phyloP scores from a whole-genome alignment of 2,888 invertebrate genomes.

The Seira musarum region DNA sequence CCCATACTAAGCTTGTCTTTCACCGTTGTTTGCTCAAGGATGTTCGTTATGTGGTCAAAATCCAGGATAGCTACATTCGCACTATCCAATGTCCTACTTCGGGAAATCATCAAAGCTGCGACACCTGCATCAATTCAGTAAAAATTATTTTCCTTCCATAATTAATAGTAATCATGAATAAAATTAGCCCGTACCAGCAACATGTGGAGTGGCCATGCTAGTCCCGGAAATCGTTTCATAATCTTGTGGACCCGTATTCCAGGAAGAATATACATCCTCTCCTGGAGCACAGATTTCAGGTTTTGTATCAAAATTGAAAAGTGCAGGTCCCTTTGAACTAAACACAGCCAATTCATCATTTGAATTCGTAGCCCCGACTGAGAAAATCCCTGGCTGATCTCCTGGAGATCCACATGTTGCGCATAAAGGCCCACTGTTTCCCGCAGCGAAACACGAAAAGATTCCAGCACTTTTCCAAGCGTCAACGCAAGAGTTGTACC shows the following conservation, averaged over 20 bases:
- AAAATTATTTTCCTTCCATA: no score
- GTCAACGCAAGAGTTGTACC: background rate
- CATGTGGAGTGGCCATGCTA: slow-evolving; percentile 37
- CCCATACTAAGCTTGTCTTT: no score
- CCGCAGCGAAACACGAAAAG: slow-evolving; percentile 17
- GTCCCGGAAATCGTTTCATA: slow-evolving; percentile 43
- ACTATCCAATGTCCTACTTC: no score
- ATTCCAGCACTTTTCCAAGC: background rate
- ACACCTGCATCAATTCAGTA: no score
- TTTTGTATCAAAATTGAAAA: background rate
- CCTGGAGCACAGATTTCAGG: background rate
- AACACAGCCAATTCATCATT: background rate
- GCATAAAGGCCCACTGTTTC: slow-evolving; percentile 22
- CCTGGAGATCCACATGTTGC: slow-evolving; percentile 3
- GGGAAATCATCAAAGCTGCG: no score
- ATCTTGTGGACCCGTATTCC: background rate
- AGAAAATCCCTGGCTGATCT: background rate
- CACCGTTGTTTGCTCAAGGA: no score
- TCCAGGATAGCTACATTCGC: no score
- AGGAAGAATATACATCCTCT: no score
- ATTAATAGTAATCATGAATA: no score
- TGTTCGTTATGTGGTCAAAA: no score
- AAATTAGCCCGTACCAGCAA: slow-evolving; percentile 15
- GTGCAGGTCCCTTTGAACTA: background rate
- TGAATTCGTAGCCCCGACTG: background rate